Conservation (phyloP, 2,888 invertebrate genomes). For the Hydropsyche betteni region DNA sequence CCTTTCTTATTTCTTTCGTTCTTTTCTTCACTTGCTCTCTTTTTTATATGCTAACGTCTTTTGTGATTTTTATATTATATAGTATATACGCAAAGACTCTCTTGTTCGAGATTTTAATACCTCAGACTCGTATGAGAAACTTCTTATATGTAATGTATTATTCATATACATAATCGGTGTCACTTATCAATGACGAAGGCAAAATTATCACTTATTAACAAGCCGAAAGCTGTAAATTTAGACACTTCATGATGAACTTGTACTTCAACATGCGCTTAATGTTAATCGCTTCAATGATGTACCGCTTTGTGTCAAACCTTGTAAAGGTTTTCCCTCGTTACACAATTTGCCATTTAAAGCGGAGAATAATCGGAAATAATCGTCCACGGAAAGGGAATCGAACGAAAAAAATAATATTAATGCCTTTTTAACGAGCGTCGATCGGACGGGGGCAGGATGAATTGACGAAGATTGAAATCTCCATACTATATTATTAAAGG, state of each 20-base stretch:
- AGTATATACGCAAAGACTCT: background rate
- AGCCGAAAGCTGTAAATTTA: background rate
- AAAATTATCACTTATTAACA: background rate
- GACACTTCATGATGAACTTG: background rate
- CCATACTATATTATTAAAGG: background rate
- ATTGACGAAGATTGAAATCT: conserved; percentile 25
- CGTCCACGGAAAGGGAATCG: background rate
- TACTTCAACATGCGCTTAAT: background rate
- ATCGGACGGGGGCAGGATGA: background rate
- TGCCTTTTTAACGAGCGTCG: conserved; percentile 21
- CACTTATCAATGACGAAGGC: background rate
- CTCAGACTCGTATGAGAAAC: background rate
- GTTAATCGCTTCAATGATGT: background rate
- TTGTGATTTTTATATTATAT: background rate
- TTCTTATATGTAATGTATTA: background rate
- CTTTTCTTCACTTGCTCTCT: background rate
- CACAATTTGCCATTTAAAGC: conserved; percentile 12
- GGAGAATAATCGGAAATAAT: background rate
- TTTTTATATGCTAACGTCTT: conserved; percentile 23
- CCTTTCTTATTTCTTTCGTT: conserved; percentile 21
- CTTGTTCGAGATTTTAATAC: background rate
- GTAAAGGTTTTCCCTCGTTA: background rate
- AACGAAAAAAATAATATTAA: conserved; percentile 14
- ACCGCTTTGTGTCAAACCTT: background rate
- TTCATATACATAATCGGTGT: background rate